phyloP scores from a whole-genome alignment of 2,113 vertebrate genomes.

The Synodontis membranacea region DNA sequence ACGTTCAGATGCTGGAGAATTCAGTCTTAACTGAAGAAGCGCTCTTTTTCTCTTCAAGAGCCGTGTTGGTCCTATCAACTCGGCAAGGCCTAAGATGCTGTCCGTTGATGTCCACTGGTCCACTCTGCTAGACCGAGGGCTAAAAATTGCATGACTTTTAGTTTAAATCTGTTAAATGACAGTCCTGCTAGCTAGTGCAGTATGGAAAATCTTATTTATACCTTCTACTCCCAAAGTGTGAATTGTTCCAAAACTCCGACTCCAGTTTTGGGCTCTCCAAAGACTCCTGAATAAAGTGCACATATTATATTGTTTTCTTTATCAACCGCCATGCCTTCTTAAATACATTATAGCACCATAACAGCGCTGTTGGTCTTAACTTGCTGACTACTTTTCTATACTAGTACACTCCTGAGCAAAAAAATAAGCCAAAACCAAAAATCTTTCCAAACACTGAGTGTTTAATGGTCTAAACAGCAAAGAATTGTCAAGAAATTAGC shows the following conservation, averaged over 20 bases:
- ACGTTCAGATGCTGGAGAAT: constrained; percentile 35
- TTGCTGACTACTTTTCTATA: not conserved
- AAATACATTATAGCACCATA: not conserved
- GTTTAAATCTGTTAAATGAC: not conserved
- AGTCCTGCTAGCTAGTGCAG: not conserved
- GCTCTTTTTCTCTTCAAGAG: constrained; percentile 72
- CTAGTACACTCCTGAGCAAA: too few species aligned
- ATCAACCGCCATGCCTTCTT: not conserved
- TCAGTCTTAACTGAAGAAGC: constrained; percentile 60
- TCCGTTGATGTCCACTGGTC: constrained; percentile 66
- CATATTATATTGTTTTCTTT: not conserved
- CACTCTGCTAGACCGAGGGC: constrained; percentile 16
- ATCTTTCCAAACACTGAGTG: too few species aligned
- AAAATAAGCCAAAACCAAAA: too few species aligned
- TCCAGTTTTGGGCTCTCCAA: constrained; percentile 67
- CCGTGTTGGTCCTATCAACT: constrained; percentile 44
- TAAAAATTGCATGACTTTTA: not conserved
- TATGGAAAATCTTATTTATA: constrained; percentile 7
- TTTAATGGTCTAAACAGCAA: too few species aligned
- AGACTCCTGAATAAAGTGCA: constrained; percentile 51
- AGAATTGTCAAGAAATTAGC: too few species aligned
- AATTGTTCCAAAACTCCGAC: constrained; percentile 67
- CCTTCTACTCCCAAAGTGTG: constrained; percentile 56
- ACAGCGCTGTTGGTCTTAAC: not conserved
- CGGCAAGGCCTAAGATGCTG: constrained; percentile 66